A percentile compares a stretch with the other conserved stretches of the same genome.
These are phyloP conservation scores for Pangasianodon gigas DNA, from an alignment of 2,113 vertebrate species.

Conservation along the genomic window DNA sequence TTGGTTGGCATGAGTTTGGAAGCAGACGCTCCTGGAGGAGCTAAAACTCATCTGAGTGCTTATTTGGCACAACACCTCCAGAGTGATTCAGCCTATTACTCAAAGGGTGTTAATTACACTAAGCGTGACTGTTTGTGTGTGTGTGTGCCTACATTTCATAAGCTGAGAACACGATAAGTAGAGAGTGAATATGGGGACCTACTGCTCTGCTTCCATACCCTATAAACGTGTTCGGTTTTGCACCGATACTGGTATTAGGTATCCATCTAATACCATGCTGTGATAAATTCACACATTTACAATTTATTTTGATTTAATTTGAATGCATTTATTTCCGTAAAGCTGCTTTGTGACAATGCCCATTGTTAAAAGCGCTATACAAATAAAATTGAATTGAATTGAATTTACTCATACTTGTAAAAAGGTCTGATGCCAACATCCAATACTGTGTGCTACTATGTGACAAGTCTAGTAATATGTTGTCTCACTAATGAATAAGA, in stretches of 20 bases:
- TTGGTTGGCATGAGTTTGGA: conserved; percentile 45
- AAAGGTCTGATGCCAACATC: neutral
- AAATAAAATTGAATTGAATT: too few species aligned
- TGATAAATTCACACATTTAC: too few species aligned
- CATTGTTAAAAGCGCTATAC: too few species aligned
- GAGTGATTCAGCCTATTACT: conserved; percentile 59
- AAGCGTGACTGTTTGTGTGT: conserved; percentile 44
- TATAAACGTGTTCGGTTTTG: neutral
- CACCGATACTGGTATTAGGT: neutral
- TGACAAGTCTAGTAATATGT: neutral
- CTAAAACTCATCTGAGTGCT: conserved; percentile 54
- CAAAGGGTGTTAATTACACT: conserved; percentile 60
- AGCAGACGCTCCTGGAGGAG: conserved; percentile 54
- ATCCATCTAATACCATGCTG: neutral
- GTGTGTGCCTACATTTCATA: conserved; percentile 36
- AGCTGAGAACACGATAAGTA: conserved; percentile 34
- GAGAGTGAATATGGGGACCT: conserved; percentile 10
- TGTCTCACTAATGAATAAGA: neutral
- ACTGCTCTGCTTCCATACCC: neutral
- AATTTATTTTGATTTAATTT: too few species aligned
- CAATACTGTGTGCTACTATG: neutral
- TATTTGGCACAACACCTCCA: conserved; percentile 58
- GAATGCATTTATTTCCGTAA: too few species aligned
- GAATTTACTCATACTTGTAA: neutral
- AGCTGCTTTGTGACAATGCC: too few species aligned